Conservation (phyloP, 2,113 vertebrate genomes). For the Cryptoleucopteryx plumbea region DNA sequence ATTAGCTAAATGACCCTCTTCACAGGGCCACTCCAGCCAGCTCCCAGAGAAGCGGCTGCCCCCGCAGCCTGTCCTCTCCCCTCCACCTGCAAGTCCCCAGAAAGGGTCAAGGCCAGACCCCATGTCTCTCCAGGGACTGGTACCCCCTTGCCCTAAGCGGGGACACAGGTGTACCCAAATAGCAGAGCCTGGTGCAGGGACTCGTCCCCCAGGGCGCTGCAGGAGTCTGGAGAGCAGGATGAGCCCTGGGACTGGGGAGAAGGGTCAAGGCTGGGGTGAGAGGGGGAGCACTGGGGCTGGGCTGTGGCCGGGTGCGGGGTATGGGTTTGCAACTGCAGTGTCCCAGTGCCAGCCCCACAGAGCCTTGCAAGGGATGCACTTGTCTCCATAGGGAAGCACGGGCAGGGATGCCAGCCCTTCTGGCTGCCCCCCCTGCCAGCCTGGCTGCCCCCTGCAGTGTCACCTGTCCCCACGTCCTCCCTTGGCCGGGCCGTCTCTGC, state of each 20-base stretch:
- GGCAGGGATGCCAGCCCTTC: not conserved
- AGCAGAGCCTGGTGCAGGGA: not conserved
- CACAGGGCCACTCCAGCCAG: not conserved
- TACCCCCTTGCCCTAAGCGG: not conserved
- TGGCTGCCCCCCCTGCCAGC: not conserved
- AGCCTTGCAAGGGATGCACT: fast-evolving
- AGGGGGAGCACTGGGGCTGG: fast-evolving
- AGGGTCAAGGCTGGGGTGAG: fast-evolving
- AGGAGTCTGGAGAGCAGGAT: not conserved
- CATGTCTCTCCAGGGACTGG: not conserved
- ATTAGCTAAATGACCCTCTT: conserved; percentile 23
- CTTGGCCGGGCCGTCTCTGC: not conserved
- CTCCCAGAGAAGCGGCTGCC: not conserved
- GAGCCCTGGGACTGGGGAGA: not conserved
- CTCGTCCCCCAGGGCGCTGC: not conserved
- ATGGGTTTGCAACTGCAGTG: not conserved
- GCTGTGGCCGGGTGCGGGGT: fast-evolving
- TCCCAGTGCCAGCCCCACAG: not conserved
- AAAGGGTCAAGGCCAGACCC: not conserved
- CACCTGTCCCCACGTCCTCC: not conserved
- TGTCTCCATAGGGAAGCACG: fast-evolving
- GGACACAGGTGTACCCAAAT: fast-evolving
- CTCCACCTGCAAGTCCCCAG: not conserved
- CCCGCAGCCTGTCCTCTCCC: not conserved
- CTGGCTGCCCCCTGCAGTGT: not conserved